Conservation (phyloP, 2,888 invertebrate genomes). For the Tanypteryx hageni region DNA sequence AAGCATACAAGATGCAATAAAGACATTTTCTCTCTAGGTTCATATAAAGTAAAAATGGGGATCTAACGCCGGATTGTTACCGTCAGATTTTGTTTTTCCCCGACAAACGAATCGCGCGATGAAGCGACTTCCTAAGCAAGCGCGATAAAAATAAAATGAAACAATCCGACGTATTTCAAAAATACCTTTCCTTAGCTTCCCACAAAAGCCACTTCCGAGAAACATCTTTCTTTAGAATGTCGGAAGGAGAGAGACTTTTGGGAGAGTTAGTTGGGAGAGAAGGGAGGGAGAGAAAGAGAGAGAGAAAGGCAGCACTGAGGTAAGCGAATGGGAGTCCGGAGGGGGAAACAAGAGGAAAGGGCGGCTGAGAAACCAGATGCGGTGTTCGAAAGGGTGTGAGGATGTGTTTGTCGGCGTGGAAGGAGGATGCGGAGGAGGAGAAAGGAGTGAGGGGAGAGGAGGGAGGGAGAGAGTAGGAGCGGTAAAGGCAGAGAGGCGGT, state of each 20-base stretch:
- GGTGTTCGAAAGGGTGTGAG: constrained; percentile 17
- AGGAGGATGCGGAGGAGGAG: neutral
- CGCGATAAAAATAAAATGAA: neutral
- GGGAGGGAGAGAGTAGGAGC: neutral
- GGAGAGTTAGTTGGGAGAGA: neutral
- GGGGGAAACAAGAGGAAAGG: neutral
- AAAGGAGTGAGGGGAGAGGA: neutral
- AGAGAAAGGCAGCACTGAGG: neutral
- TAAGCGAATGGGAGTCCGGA: neutral
- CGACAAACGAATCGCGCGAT: neutral
- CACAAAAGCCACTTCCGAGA: constrained; percentile 59
- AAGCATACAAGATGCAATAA: too few species aligned
- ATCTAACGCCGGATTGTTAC: neutral
- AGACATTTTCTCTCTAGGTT: too few species aligned
- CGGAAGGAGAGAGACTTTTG: constrained; percentile 61
- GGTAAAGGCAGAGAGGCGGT: neutral
- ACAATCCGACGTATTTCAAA: constrained; percentile 49
- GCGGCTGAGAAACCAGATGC: constrained; percentile 54
- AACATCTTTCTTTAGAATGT: constrained; percentile 53
- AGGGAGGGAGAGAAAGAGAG: neutral
- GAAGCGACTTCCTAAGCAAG: neutral
- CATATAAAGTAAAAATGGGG: neutral
- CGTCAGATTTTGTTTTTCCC: neutral
- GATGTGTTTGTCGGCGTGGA: neutral
- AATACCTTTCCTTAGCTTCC: constrained; percentile 43